Evolutionary conservation across 2,797 vertebrate genomes (phyloP).

Genomic region (Ceryle rudis): DNA sequence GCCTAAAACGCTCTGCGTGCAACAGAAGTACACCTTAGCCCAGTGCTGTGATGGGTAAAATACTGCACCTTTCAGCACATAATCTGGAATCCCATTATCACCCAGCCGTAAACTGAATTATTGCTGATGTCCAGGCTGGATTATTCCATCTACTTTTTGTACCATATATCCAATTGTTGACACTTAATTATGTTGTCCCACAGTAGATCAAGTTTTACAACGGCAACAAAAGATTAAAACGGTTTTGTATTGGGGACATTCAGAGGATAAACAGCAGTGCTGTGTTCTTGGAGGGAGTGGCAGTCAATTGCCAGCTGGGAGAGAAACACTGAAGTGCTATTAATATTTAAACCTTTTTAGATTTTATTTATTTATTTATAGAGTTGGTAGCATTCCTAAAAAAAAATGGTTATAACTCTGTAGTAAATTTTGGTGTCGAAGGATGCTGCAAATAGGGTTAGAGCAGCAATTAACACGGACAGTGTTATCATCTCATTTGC

Average conservation of each 20-base stretch:
- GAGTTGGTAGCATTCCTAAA: conserved; percentile 39
- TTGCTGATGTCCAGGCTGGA: conserved; percentile 69
- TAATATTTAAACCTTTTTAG: conserved; percentile 73
- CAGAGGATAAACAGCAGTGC: conserved; percentile 75
- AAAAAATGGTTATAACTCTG: conserved; percentile 32
- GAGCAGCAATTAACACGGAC: not conserved
- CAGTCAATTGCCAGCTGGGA: conserved; percentile 71
- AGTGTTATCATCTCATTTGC: not conserved
- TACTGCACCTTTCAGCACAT: conserved; percentile 60
- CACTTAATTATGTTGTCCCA: conserved; percentile 81
- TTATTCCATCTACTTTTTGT: conserved; percentile 64
- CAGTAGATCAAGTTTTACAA: conserved; percentile 82
- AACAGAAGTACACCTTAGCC: not conserved
- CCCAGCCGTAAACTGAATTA: conserved; percentile 73
- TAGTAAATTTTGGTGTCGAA: conserved; percentile 55
- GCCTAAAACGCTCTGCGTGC: not conserved
- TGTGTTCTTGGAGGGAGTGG: conserved; percentile 38
- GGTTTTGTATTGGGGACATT: conserved; percentile 73
- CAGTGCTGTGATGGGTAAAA: conserved; percentile 47
- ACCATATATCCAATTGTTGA: conserved; percentile 73
- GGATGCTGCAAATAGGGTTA: not conserved
- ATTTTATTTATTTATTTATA: not conserved
- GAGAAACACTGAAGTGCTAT: conserved; percentile 63
- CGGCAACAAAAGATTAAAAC: conserved; percentile 80
- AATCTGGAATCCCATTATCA: conserved; percentile 76